These are phyloP conservation scores for Asteroscopus sphinx DNA, from an alignment of 2,888 invertebrate genomes.

Conservation along the genomic window DNA sequence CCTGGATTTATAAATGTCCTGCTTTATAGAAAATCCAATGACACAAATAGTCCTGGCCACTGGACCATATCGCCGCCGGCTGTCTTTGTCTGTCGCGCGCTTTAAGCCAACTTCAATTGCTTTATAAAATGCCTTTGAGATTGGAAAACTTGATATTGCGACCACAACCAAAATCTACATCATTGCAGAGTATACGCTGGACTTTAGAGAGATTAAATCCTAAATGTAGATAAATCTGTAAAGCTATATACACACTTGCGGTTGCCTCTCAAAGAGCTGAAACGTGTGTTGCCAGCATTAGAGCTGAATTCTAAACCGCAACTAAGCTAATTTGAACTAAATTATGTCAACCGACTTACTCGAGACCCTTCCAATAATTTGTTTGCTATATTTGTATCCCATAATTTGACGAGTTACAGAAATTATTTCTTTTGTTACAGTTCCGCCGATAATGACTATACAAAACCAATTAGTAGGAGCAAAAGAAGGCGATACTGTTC, in stretches of 20 bases:
- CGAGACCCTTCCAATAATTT: slow-evolving; percentile 34
- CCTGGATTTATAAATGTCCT: not conserved
- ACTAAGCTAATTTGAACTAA: slow-evolving; percentile 55
- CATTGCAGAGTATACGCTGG: slow-evolving; percentile 28
- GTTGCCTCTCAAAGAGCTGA: slow-evolving; percentile 48
- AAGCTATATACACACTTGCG: slow-evolving; percentile 40
- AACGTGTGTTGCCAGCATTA: slow-evolving; percentile 54
- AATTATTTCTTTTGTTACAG: slow-evolving; percentile 82
- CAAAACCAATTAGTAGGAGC: slow-evolving; percentile 94
- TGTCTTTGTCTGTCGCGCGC: slow-evolving; percentile 35
- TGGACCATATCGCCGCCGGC: slow-evolving; percentile 21
- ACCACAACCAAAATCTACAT: slow-evolving; percentile 45
- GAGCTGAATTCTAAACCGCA: slow-evolving; percentile 47
- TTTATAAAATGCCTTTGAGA: slow-evolving; percentile 53
- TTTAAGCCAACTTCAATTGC: slow-evolving; percentile 46
- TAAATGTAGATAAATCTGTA: slow-evolving; percentile 47
- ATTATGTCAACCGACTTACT: slow-evolving; percentile 45
- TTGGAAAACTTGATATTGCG: slow-evolving; percentile 45
- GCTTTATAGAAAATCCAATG: slow-evolving; percentile 32
- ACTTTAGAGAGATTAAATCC: slow-evolving; percentile 52
- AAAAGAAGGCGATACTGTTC: slow-evolving; percentile 92
- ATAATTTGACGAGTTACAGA: slow-evolving; percentile 23
- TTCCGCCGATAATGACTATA: slow-evolving; percentile 94
- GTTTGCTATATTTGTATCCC: slow-evolving; percentile 12
- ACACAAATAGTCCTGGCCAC: slow-evolving; percentile 22